phyloP scores from a whole-genome alignment of 2,797 vertebrate genomes.

The Rachycentron canadum region DNA sequence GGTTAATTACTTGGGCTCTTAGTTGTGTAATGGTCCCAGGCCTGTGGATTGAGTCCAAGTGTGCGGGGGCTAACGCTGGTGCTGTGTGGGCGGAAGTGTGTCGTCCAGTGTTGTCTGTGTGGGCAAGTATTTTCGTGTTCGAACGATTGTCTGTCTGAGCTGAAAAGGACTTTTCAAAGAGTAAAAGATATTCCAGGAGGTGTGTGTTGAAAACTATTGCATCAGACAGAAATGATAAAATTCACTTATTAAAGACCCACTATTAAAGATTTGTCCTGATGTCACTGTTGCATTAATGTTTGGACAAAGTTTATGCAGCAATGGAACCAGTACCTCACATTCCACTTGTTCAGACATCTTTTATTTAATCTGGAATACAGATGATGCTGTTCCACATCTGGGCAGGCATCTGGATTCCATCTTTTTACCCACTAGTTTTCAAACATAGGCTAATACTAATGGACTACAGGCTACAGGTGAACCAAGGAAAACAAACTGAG shows the following conservation, averaged over 20 bases:
- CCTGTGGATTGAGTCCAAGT: slow-evolving; percentile 62
- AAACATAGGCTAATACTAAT: background rate
- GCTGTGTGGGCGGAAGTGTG: slow-evolving; percentile 49
- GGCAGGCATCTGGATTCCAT: background rate
- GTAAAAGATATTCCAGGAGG: slow-evolving; percentile 16
- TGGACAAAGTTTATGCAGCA: background rate
- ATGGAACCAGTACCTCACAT: background rate
- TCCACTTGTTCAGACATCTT: background rate
- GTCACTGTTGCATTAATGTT: background rate
- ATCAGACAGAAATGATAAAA: slow-evolving; percentile 17
- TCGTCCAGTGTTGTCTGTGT: slow-evolving; percentile 38
- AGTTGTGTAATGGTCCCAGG: slow-evolving; percentile 72
- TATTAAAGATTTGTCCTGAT: background rate
- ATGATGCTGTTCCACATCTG: too few relatives aligned
- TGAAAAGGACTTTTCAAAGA: slow-evolving; percentile 28
- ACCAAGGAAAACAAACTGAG: background rate
- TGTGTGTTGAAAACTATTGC: slow-evolving; percentile 11
- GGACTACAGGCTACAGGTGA: background rate
- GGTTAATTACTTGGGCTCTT: slow-evolving; percentile 69
- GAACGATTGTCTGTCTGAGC: slow-evolving; percentile 42
- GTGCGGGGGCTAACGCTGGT: slow-evolving; percentile 50
- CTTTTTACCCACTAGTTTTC: background rate
- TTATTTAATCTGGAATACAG: too few relatives aligned
- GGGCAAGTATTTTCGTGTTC: slow-evolving; percentile 28
- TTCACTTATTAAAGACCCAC: background rate